Evolutionary conservation across 2,113 vertebrate genomes (phyloP), one percentile per base, ranked within the genome.

Genomic region (Etheostoma cragini): DNA sequence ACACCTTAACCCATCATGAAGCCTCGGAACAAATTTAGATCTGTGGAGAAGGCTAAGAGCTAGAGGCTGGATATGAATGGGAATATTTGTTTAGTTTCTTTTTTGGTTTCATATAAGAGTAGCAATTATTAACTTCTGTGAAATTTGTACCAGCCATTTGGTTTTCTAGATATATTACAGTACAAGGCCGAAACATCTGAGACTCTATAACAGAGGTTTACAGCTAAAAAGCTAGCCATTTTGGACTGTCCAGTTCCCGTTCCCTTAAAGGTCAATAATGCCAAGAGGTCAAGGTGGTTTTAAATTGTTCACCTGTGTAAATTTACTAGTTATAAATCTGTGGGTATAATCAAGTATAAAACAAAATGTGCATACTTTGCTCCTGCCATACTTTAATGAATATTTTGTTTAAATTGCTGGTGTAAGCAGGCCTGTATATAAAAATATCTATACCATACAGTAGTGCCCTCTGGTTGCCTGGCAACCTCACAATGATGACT

Each of bases 1-100:
- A 57, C 26, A 54, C 24, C 49, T 61, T 16, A 62, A 38, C 19
- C 49, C 26, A 30, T 49, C 50, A 53, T 62, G 49, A 42, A 30
- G 52, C 74, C 74, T 2, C 1, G 38, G 26, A 83, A 70, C 56
- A 63, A 69, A 63, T 84, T 81, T 78, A 81, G 60, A 75, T 82
- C 16, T 76, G 62, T 69, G 67, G 73, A 46, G 76, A 83, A 73
- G 76, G 76, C 46, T 30, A 50, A 56, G 72, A 53, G 61, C 56
- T 60, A 62, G 26, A 21, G 38, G 71, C 71, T 17, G 53, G 21
- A 46, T 24, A 24, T 38, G 46, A 65, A 24, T 45, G 1, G 33
- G 22, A 21, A 61, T 47, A 38, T 65, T 72, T 64, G 38, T 64
- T 71, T 47, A 12, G 24, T 33, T 47, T 47, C 61, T 68, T 68